These are phyloP conservation scores for Pegoplata infirma DNA, from an alignment of 2,888 invertebrate species.

Conservation along the genomic window DNA sequence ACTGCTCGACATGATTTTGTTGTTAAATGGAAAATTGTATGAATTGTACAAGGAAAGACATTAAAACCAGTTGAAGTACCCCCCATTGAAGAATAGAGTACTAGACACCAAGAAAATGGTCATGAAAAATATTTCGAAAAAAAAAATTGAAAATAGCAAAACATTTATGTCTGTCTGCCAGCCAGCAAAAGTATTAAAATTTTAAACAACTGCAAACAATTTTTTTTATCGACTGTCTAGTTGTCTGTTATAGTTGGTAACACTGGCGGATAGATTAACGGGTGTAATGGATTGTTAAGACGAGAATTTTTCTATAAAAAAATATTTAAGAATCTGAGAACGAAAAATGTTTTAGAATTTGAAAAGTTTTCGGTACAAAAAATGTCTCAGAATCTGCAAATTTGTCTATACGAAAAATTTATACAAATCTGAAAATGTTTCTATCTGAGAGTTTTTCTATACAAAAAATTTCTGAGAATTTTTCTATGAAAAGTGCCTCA, in stretches of 20 bases:
- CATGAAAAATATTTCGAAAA: constrained; percentile 10
- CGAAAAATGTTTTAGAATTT: too few relatives aligned
- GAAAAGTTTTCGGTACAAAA: too few relatives aligned
- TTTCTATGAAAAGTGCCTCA: too few relatives aligned
- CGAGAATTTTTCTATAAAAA: too few relatives aligned
- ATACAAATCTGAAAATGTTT: too few relatives aligned
- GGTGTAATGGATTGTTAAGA: neutral
- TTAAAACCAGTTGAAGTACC: neutral
- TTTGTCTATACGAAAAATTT: too few relatives aligned
- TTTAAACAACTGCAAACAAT: constrained; percentile 1
- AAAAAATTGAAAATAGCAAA: constrained; percentile 25
- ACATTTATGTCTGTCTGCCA: constrained; percentile 15
- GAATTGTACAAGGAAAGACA: constrained; percentile 9
- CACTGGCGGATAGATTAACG: neutral
- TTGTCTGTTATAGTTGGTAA: constrained; percentile 10
- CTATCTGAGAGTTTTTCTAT: too few relatives aligned
- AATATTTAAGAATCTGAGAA: too few relatives aligned
- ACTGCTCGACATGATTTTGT: constrained; percentile 29
- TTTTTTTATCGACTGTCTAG: constrained; percentile 53
- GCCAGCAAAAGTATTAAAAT: neutral
- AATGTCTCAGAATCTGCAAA: too few relatives aligned
- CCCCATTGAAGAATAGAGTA: constrained; percentile 15
- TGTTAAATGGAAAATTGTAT: constrained; percentile 40
- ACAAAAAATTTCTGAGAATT: too few relatives aligned
- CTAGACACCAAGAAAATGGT: constrained; percentile 22